Conservation (phyloP, 64 coral and sea anemone genomes). For the Pocillopora damicornis region DNA sequence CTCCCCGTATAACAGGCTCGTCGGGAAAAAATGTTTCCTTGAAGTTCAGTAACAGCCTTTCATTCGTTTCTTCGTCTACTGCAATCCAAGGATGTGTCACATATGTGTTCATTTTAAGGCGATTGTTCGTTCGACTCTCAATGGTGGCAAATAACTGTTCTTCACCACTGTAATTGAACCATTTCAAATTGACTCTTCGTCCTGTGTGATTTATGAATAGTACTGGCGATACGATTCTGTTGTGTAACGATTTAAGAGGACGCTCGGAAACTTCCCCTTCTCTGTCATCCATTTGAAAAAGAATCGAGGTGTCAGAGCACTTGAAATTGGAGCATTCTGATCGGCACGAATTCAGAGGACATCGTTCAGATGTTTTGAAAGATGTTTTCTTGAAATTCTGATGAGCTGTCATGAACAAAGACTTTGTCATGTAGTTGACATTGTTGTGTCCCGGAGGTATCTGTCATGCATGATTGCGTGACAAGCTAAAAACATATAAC, state of each 20-base stretch:
- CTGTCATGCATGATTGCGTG: too few relatives aligned
- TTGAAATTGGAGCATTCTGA: neutral
- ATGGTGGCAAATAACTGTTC: conserved; percentile 29
- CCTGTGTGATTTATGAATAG: conserved; percentile 72
- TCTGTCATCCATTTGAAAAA: conserved; percentile 1
- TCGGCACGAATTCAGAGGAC: neutral
- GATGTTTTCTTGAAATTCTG: neutral
- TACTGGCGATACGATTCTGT: conserved; percentile 38
- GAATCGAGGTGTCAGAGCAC: neutral
- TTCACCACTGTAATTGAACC: conserved; percentile 69
- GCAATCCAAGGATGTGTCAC: conserved; percentile 91
- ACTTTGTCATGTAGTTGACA: too few relatives aligned
- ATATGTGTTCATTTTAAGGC: conserved; percentile 54
- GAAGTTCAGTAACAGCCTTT: conserved; percentile 82
- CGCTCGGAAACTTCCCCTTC: conserved; percentile 3
- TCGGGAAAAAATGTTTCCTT: conserved; percentile 55
- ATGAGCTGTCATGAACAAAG: too few relatives aligned
- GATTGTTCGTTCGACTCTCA: neutral
- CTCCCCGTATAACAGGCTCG: conserved; percentile 52
- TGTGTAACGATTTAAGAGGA: conserved; percentile 32
- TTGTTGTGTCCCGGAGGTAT: too few relatives aligned
- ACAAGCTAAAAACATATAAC: too few relatives aligned
- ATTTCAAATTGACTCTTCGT: conserved; percentile 61
- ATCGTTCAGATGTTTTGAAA: neutral
- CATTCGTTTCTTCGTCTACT: conserved; percentile 59